These are phyloP conservation scores for Schizopygopsis pylzovi DNA, from an alignment of 2,797 vertebrate genomes.

Conservation along the genomic window DNA sequence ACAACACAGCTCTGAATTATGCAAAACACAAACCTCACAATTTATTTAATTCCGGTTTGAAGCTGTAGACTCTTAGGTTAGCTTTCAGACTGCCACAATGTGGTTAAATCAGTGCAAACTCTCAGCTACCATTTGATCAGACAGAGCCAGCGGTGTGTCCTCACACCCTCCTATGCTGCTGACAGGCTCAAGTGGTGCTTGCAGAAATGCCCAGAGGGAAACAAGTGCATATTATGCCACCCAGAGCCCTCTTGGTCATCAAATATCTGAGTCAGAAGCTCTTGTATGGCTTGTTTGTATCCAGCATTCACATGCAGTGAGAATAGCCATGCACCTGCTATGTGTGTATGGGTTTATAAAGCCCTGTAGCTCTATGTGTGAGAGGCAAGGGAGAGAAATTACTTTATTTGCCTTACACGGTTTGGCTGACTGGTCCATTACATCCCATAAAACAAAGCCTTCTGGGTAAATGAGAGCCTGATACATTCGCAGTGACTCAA, in stretches of 20 bases:
- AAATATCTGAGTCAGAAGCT: background rate
- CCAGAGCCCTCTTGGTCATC: conserved; percentile 18
- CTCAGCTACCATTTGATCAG: conserved; percentile 29
- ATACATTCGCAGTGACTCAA: background rate
- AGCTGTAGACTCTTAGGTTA: conserved; percentile 9
- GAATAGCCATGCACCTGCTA: background rate
- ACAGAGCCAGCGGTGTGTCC: conserved; percentile 7
- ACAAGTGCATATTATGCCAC: conserved; percentile 25
- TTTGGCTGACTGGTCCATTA: conserved; percentile 42
- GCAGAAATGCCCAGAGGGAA: conserved; percentile 10
- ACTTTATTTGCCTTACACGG: conserved; percentile 16
- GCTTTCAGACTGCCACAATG: background rate
- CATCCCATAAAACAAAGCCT: conserved; percentile 36
- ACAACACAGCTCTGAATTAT: conserved; percentile 1
- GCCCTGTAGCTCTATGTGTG: background rate
- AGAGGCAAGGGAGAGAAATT: conserved; percentile 1
- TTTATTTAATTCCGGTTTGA: background rate
- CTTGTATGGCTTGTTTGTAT: background rate
- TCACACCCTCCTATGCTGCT: conserved; percentile 28
- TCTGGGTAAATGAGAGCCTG: background rate
- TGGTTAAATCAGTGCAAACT: conserved; percentile 23
- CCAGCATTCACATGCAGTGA: background rate
- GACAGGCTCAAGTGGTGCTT: conserved; percentile 44
- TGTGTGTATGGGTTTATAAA: conserved; percentile 27
- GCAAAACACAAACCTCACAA: background rate